Conservation (phyloP, 2,113 vertebrate genomes). For the Nerophis lumbriciformis region DNA sequence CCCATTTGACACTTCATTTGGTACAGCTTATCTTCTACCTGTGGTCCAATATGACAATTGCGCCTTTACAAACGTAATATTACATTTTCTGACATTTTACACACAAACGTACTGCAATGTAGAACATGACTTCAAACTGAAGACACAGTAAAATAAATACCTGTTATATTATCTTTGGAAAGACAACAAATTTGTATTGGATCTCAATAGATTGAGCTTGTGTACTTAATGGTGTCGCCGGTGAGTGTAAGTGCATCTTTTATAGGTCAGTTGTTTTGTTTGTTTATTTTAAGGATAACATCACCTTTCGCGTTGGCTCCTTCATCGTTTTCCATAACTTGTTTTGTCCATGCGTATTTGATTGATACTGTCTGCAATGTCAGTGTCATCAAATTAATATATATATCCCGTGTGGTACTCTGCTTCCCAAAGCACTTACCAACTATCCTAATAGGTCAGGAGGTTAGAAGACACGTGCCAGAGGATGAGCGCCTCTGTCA, state of each 20-base stretch:
- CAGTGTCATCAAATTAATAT: conserved; percentile 56
- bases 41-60: not conserved
- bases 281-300: conserved; percentile 4
- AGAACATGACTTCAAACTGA: not conserved
- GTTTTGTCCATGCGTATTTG: conserved; percentile 45
- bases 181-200: not conserved
- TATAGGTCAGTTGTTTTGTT: not conserved
- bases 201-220: not conserved
- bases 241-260: conserved; percentile 26
- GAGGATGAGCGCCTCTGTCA: conserved; percentile 27
- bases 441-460: conserved; percentile 4
- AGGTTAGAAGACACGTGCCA: conserved; percentile 32
- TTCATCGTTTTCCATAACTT: conserved; percentile 39
- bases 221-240: conserved; percentile 1
- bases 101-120: not conserved
- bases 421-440: conserved; percentile 17
- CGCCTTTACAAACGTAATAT: not conserved
- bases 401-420: conserved; percentile 4
- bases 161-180: not conserved
- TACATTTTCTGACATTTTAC: too few relatives aligned
- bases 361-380: conserved; percentile 74
- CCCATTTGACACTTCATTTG: conserved; percentile 3
- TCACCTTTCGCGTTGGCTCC: conserved; percentile 18
- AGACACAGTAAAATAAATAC: not conserved
- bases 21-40: not conserved